Evolutionary conservation across 2,797 vertebrate species (phyloP).

Genomic region (Acanthurus leucopareius): DNA sequence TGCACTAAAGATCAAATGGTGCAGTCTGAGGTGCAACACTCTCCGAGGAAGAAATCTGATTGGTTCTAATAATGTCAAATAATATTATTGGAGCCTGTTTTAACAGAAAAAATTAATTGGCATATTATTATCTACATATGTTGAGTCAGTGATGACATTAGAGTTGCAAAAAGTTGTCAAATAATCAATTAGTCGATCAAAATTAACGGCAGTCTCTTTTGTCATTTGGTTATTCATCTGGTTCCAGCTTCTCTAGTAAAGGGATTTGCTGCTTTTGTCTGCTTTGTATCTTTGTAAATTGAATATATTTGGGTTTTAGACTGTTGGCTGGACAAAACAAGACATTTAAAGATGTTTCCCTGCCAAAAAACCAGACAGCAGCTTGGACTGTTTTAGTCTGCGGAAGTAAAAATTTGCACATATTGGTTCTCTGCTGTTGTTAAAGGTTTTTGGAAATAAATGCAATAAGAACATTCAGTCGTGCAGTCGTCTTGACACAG

Average conservation of each 20-base stretch:
- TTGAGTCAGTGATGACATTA: background rate
- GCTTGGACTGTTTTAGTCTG: background rate
- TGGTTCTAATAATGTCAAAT: background rate
- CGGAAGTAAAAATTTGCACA: slow-evolving; percentile 5
- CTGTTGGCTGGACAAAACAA: background rate
- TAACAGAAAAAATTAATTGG: slow-evolving; percentile 24
- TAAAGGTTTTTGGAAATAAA: background rate
- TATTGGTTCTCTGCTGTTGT: background rate
- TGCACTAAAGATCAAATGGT: slow-evolving; percentile 28
- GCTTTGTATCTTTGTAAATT: background rate
- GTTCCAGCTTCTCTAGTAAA: background rate
- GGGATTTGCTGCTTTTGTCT: background rate
- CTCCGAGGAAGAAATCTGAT: slow-evolving; percentile 25
- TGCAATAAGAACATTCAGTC: no score
- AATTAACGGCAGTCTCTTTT: background rate
- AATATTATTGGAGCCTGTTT: slow-evolving; percentile 25
- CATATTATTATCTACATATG: slow-evolving; percentile 10
- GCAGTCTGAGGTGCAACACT: background rate
- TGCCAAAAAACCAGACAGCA: background rate
- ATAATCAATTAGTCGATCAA: background rate
- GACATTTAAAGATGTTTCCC: background rate
- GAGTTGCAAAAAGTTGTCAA: slow-evolving; percentile 10
- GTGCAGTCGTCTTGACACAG: background rate
- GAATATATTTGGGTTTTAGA: background rate
- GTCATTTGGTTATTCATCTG: background rate